Conservation (phyloP, 1,140 invertebrate genomes). For the Epicauta chinensis region DNA sequence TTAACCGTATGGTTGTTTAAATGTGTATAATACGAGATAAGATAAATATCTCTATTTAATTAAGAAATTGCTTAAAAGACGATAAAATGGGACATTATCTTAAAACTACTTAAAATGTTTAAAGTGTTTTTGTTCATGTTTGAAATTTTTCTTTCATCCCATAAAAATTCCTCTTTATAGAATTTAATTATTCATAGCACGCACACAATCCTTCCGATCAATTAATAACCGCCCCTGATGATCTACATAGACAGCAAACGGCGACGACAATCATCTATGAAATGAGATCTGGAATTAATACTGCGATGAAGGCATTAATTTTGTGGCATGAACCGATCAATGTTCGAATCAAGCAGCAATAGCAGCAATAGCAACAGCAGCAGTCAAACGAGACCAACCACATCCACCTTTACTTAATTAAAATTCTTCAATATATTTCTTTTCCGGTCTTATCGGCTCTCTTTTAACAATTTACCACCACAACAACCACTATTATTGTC, state of each 20-base stretch:
- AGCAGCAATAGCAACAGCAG: no score
- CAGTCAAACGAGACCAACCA: no score
- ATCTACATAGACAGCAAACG: not conserved
- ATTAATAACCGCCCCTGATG: conserved; percentile 1
- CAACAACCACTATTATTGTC: not conserved
- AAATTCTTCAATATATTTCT: conserved; percentile 22
- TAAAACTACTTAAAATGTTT: not conserved
- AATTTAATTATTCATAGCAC: conserved; percentile 2
- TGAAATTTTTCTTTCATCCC: not conserved
- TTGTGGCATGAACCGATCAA: not conserved
- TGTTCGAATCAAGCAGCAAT: no score
- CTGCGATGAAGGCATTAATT: conserved; percentile 19
- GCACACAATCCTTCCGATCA: not conserved
- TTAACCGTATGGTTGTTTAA: no score
- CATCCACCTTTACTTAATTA: conserved; percentile 22
- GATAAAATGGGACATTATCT: conserved; percentile 4
- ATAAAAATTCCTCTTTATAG: not conserved
- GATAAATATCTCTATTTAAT: conserved; percentile 16
- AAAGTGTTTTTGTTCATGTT: not conserved
- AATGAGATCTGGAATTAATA: conserved; percentile 19
- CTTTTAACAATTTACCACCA: not conserved
- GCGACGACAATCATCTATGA: conserved; percentile 5
- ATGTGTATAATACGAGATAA: conserved; percentile 7
- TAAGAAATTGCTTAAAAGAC: conserved; percentile 12
- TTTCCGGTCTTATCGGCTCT: conserved; percentile 14